phyloP scores from a whole-genome alignment of 1,140 invertebrate species.

The Camponotus pennsylvanicus region DNA sequence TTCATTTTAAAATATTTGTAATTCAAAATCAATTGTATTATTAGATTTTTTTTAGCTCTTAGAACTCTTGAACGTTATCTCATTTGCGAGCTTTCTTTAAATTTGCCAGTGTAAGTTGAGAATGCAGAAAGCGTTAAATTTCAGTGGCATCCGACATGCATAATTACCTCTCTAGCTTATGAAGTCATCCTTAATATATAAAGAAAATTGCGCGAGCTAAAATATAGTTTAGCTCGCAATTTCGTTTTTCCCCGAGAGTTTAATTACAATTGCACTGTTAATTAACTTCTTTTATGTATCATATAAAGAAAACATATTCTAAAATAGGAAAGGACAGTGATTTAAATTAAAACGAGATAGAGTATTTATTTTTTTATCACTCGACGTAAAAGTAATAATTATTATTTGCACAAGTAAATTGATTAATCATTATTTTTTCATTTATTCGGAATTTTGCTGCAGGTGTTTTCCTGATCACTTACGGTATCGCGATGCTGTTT shows the following conservation, averaged over 20 bases:
- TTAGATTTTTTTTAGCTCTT: neutral
- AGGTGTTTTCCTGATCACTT: constrained; percentile 90
- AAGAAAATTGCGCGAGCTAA: neutral
- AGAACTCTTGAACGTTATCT: neutral
- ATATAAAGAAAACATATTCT: neutral
- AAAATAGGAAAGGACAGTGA: neutral
- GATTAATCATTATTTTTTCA: neutral
- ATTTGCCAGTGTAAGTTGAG: neutral
- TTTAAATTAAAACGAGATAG: neutral
- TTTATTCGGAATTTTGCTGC: constrained; percentile 62
- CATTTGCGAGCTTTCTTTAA: neutral
- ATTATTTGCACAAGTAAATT: neutral
- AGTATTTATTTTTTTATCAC: constrained; percentile 3
- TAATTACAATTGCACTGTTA: constrained; percentile 18
- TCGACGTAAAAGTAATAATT: constrained; percentile 16
- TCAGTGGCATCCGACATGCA: neutral
- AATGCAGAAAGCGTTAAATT: constrained; percentile 10
- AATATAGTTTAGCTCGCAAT: neutral
- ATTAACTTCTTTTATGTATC: constrained; percentile 7
- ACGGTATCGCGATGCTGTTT: constrained; percentile 90
- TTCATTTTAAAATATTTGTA: too few species aligned
- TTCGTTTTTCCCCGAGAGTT: neutral
- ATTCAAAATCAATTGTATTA: neutral
- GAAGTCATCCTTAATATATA: constrained; percentile 10
- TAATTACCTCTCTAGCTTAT: constrained; percentile 17